Conservation (phyloP, 2,888 invertebrate genomes). For the Leuctra nigra region DNA sequence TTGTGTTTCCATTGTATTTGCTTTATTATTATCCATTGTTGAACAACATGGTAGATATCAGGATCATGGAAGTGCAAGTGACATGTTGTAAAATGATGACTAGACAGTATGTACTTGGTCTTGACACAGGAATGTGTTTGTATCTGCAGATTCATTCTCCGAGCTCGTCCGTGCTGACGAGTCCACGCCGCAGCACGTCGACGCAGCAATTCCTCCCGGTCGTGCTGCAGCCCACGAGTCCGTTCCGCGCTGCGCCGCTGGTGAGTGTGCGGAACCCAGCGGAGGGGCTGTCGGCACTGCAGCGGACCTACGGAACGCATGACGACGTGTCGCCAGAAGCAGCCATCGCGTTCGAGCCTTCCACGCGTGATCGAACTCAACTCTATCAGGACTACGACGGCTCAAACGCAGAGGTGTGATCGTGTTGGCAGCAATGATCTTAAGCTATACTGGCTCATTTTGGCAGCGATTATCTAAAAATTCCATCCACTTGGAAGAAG, state of each 20-base stretch:
- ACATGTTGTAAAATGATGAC: too few relatives aligned
- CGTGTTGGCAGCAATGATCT: too few relatives aligned
- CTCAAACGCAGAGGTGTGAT: slow-evolving; percentile 28
- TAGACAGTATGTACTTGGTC: too few relatives aligned
- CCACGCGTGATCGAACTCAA: slow-evolving; percentile 14
- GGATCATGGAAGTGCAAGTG: too few relatives aligned
- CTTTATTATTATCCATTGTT: too few relatives aligned
- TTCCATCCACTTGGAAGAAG: too few relatives aligned
- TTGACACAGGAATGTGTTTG: too few relatives aligned
- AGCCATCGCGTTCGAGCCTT: slow-evolving; percentile 19
- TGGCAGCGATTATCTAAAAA: too few relatives aligned
- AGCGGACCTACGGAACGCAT: slow-evolving; percentile 29
- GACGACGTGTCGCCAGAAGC: slow-evolving; percentile 18
- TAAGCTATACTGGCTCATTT: too few relatives aligned
- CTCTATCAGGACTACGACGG: slow-evolving; percentile 31
- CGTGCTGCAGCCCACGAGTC: slow-evolving; percentile 24
- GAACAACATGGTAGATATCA: too few relatives aligned
- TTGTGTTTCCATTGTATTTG: too few relatives aligned
- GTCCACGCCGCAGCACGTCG: slow-evolving; percentile 14
- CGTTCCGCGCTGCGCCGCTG: slow-evolving; percentile 18
- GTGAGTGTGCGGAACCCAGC: slow-evolving; percentile 30
- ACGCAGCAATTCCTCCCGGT: slow-evolving; percentile 24
- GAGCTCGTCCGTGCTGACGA: slow-evolving; percentile 13
- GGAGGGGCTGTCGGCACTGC: slow-evolving; percentile 27
- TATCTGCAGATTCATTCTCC: too few relatives aligned